phyloP scores from a whole-genome alignment of 2,888 invertebrate genomes.

The Lampropteryx suffumata region DNA sequence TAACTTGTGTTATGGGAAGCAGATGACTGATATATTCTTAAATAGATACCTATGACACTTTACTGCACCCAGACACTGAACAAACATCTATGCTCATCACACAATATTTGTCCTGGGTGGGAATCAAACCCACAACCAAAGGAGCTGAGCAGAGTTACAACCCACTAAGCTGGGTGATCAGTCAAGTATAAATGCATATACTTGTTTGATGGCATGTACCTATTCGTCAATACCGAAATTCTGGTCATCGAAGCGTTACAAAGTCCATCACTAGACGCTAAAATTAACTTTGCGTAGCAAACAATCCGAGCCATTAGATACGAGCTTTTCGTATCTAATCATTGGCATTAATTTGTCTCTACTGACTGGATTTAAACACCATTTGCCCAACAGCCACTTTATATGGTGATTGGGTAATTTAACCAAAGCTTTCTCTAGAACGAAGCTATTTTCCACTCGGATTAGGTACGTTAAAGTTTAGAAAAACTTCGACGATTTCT shows the following conservation, averaged over 20 bases:
- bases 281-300: slow-evolving; percentile 40
- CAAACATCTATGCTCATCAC: too few species aligned
- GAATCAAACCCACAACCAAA: too few species aligned
- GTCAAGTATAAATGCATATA: too few species aligned
- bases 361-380: slow-evolving; percentile 56
- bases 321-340: slow-evolving; percentile 55
- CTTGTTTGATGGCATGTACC: too few species aligned
- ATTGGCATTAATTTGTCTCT: slow-evolving; percentile 63
- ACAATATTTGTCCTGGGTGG: too few species aligned
- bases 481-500: slow-evolving; percentile 22
- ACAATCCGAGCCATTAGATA: slow-evolving; percentile 42
- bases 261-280: slow-evolving; percentile 27
- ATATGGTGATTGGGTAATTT: slow-evolving; percentile 72
- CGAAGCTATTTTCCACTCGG: slow-evolving; percentile 50
- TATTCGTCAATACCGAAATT: too few species aligned
- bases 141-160: too few species aligned
- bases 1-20: too few species aligned
- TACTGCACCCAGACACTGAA: too few species aligned
- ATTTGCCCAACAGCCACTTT: slow-evolving; percentile 63
- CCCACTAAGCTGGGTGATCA: too few species aligned
- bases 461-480: slow-evolving; percentile 38
- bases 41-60: too few species aligned
- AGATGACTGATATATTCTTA: too few species aligned
- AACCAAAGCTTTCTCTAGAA: slow-evolving; percentile 53
- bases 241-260: slow-evolving; percentile 4